Evolutionary conservation across 2,888 invertebrate species (phyloP).

Genomic region (Chrysomela aeneicollis): DNA sequence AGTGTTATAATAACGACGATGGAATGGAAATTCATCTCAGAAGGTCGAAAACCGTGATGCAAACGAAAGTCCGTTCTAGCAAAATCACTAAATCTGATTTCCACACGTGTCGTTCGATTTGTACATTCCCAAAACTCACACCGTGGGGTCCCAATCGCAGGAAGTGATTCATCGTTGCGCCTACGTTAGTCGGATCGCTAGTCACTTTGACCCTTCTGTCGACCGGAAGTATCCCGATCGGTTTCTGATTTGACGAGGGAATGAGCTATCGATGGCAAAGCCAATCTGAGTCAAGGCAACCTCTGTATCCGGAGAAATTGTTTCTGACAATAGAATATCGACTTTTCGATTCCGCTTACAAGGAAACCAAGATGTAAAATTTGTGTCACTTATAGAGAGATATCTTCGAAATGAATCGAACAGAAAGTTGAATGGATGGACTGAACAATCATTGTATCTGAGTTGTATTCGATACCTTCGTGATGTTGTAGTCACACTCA

Average conservation of each 20-base stretch:
- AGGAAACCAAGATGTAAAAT: too few species aligned
- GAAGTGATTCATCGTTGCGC: slow-evolving; percentile 17
- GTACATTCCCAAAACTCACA: slow-evolving; percentile 14
- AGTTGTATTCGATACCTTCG: too few species aligned
- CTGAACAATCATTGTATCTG: too few species aligned
- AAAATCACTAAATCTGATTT: slow-evolving; percentile 13
- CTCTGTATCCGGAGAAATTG: too few species aligned
- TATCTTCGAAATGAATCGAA: too few species aligned
- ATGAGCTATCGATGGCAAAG: not conserved
- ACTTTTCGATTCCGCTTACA: too few species aligned
- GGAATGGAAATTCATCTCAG: not conserved
- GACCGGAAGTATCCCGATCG: slow-evolving; percentile 3
- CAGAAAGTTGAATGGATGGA: too few species aligned
- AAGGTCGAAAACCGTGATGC: not conserved
- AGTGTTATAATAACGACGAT: too few species aligned
- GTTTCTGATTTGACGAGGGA: not conserved
- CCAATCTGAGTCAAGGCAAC: too few species aligned
- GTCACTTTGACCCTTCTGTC: slow-evolving; percentile 17
- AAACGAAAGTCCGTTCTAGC: not conserved
- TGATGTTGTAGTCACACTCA: too few species aligned
- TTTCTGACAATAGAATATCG: too few species aligned
- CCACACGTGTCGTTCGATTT: slow-evolving; percentile 21
- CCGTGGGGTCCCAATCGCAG: slow-evolving; percentile 15
- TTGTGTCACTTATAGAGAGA: too few species aligned
- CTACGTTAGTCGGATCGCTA: slow-evolving; percentile 19